These are phyloP conservation scores for Encarsia formosa DNA, from an alignment of 2,888 invertebrate genomes.

Conservation along the genomic window DNA sequence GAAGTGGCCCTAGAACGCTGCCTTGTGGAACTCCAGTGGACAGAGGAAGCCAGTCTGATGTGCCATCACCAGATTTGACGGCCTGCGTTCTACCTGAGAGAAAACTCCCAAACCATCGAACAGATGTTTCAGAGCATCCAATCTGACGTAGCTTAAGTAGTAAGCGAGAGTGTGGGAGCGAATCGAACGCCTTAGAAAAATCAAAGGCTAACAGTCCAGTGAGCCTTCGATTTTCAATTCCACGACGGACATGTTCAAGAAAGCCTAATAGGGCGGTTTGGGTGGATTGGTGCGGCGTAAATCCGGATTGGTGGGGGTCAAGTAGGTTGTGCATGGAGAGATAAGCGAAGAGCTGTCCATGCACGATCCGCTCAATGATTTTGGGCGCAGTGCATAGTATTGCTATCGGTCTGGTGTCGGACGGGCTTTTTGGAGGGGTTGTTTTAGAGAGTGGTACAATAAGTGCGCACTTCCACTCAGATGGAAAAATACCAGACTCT, in stretches of 20 bases:
- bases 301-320: background rate
- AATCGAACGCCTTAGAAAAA: background rate
- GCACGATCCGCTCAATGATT: background rate
- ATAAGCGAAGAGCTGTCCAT: background rate
- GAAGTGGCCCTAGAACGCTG: too few species aligned
- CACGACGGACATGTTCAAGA: background rate
- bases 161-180: background rate
- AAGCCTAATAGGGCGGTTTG: background rate
- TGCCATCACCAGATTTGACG: too few species aligned
- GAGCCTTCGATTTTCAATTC: background rate
- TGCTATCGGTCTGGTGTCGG: background rate
- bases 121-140: background rate
- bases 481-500: too few species aligned
- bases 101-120: background rate
- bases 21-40: too few species aligned
- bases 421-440: too few species aligned
- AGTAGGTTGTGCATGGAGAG: background rate
- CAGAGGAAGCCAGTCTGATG: too few species aligned
- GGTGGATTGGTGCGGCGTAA: background rate
- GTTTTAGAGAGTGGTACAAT: too few species aligned
- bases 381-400: background rate
- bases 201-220: background rate
- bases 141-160: background rate
- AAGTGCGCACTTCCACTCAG: too few species aligned
- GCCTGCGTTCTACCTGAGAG: background rate